Evolutionary conservation across 2,113 vertebrate species (phyloP).

Genomic region (Callipepla squamata): DNA sequence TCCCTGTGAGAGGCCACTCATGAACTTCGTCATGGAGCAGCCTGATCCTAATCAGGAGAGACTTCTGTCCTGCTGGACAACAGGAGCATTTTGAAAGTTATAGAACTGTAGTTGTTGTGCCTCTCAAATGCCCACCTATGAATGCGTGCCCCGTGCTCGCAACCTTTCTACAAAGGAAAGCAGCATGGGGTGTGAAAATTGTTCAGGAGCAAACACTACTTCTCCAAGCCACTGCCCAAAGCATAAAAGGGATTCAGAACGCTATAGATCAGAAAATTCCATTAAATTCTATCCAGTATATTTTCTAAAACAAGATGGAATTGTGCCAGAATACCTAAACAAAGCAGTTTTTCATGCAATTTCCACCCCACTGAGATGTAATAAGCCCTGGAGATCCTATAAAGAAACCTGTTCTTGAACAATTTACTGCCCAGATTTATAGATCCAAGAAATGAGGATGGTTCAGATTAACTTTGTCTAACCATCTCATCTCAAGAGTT

Average conservation of each 20-base stretch:
- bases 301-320: constrained; percentile 44
- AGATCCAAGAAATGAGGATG: constrained; percentile 62
- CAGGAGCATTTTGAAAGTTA: not conserved
- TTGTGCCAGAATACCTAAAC: constrained; percentile 48
- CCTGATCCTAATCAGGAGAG: not conserved
- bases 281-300: constrained; percentile 28
- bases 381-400: constrained; percentile 46
- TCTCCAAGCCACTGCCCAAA: not conserved
- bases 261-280: constrained; percentile 13
- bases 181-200: not conserved
- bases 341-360: constrained; percentile 28
- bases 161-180: not conserved
- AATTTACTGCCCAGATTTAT: constrained; percentile 47
- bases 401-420: constrained; percentile 54
- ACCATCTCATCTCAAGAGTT: constrained; percentile 10
- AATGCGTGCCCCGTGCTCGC: not conserved
- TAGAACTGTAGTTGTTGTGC: not conserved
- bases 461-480: constrained; percentile 58
- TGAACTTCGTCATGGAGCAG: not conserved
- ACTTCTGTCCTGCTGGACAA: not conserved
- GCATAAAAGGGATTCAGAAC: not conserved
- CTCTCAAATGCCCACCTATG: not conserved
- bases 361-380: constrained; percentile 56
- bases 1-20: not conserved
- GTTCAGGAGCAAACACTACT: not conserved